A percentile compares a stretch with the other conserved stretches of the same genome.
Conservation (phyloP, 2,113 vertebrate genomes). For the Pelvicachromis taeniatus region DNA sequence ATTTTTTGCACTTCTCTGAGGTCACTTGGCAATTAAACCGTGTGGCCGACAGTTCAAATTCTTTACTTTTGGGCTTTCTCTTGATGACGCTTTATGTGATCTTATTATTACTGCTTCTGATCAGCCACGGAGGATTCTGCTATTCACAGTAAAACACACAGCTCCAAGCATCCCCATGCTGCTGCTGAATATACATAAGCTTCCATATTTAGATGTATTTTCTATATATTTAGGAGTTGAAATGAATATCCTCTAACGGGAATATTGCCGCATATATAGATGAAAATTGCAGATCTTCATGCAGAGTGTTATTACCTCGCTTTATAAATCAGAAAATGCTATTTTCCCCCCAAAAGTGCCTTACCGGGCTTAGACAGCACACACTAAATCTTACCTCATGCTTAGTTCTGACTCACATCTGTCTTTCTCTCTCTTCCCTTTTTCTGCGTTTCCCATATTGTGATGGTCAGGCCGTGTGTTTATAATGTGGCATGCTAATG, state of each 20-base stretch:
- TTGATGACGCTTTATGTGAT: neutral
- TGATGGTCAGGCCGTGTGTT: constrained; percentile 7
- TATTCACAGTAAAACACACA: neutral
- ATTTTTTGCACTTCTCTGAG: constrained; percentile 10
- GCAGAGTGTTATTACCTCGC: neutral
- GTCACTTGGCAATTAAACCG: constrained; percentile 37
- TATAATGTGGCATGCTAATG: constrained; percentile 27
- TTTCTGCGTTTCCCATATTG: neutral
- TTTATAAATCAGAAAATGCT: neutral
- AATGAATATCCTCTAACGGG: neutral
- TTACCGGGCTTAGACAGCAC: neutral
- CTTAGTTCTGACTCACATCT: neutral
- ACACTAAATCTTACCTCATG: neutral
- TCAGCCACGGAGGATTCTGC: neutral
- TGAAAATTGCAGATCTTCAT: neutral
- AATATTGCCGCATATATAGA: neutral
- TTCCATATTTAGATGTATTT: neutral
- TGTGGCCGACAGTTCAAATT: neutral
- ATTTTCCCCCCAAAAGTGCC: neutral
- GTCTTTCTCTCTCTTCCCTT: neutral
- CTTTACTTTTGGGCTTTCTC: neutral
- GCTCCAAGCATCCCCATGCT: neutral
- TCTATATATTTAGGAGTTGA: neutral
- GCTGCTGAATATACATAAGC: neutral
- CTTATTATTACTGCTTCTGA: neutral